Evolutionary conservation across 2,888 invertebrate genomes (phyloP).

Genomic region (Parnassius orleans): DNA sequence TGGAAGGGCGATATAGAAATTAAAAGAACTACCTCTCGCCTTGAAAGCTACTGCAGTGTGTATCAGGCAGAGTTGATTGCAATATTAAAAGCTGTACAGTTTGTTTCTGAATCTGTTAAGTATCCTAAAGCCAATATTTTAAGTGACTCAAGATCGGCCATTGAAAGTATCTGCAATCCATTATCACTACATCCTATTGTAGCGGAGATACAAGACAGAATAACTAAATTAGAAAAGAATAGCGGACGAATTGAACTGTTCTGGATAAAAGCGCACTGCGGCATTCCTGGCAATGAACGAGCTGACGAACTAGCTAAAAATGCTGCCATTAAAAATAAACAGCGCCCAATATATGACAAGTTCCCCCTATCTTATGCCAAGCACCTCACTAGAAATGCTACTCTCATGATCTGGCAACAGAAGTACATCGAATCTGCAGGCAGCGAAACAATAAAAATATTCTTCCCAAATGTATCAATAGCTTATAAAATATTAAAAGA

Average conservation of each 20-base stretch:
- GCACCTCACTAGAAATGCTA: no score
- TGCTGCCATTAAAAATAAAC: neutral
- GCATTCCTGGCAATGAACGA: neutral
- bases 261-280: neutral
- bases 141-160: neutral
- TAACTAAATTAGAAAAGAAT: neutral
- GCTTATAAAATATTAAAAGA: no score
- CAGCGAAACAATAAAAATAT: no score
- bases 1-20: neutral
- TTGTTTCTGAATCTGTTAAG: no score
- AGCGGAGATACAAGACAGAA: neutral
- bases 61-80: neutral
- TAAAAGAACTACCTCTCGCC: neutral
- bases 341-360: neutral
- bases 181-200: neutral
- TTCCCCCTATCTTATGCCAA: neutral
- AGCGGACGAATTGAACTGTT: neutral
- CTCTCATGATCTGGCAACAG: no score
- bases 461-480: no score
- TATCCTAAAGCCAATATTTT: neutral
- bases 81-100: neutral
- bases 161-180: neutral
- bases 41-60: neutral
- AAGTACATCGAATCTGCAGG: no score
- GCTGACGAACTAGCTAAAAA: neutral